phyloP scores from a whole-genome alignment of 1,140 invertebrate species.

The Cardiocondyla obscurior region DNA sequence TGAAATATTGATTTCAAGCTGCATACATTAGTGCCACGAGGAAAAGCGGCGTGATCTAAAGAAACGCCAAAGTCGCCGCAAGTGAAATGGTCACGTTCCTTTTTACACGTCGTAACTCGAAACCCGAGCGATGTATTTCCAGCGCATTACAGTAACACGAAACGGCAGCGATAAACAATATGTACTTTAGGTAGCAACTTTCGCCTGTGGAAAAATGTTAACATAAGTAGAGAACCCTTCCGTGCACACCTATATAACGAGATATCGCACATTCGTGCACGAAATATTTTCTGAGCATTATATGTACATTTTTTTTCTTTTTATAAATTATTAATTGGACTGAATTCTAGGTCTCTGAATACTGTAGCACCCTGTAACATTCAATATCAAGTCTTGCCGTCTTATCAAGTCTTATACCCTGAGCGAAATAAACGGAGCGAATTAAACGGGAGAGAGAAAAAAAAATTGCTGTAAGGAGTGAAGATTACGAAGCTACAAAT shows the following conservation, averaged over 20 bases:
- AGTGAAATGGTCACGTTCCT: not conserved
- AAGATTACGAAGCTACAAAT: slow-evolving; percentile 50
- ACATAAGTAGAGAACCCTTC: not conserved
- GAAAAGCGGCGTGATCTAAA: slow-evolving; percentile 47
- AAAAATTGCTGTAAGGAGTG: not conserved
- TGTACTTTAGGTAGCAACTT: slow-evolving; percentile 14
- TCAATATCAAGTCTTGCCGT: not conserved
- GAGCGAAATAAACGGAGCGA: not conserved
- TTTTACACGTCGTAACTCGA: not conserved
- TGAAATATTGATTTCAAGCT: slow-evolving; percentile 42
- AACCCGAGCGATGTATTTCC: slow-evolving; percentile 10
- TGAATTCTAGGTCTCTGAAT: not conserved
- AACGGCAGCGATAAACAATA: slow-evolving; percentile 7
- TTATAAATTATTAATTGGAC: not conserved
- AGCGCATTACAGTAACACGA: not conserved
- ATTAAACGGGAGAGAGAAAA: too few species aligned
- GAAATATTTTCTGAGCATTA: not conserved
- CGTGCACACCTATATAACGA: not conserved
- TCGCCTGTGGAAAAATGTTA: not conserved
- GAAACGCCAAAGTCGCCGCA: slow-evolving; percentile 2
- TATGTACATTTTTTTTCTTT: not conserved
- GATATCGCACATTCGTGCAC: not conserved
- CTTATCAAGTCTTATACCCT: too few species aligned
- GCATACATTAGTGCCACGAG: slow-evolving; percentile 17
- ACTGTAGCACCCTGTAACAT: not conserved